Evolutionary conservation across 2,888 invertebrate species (phyloP), one percentile per base, ranked within the genome.

Genomic region (Catocala nupta): DNA sequence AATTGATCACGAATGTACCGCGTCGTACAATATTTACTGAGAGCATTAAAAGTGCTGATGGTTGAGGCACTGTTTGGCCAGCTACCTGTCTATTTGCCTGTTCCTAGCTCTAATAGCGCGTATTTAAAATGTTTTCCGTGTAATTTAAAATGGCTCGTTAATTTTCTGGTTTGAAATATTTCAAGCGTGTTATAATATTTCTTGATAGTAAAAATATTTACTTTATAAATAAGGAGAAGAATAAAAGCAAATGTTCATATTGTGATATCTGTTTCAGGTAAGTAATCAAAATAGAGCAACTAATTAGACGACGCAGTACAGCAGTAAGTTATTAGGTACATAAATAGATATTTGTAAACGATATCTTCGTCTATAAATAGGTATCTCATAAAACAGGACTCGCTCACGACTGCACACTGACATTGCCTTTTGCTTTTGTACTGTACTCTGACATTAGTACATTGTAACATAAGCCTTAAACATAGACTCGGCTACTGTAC

Each of bases 1-100:
- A 88, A 89, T 91, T 88, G 87, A 81, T 75, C 83, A 83, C 81
- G 81, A 88, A 87, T 81, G 83, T 81, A 81, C 78, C 74, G 74
- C 47, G 65, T 65, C 75, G 77, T 59, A 73, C 79, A 86, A 88
- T 90, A 84, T 89, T 89, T 88, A 77, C 82, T 81, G 73, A 80
- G 83, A 83, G 78, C 81, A 82, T 86, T 85, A 78, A 82, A 84
- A 83, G 79, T 80, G 83, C 83, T 87, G 83, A 80, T 78, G 86
- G 79, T 63, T 73, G 76, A 71, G 70, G 54, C 68, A 67, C 68
- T 89, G 83, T 90, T 91, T 89, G 80, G 62, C 72, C 91, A 91
- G 91, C 88, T 90, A 90, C 67, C 70, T 73, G 65, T 77, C 70
- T 78, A 77, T 77, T 63, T 81, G 72, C 76, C 73, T 80, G 78